phyloP scores from a whole-genome alignment of 2,888 invertebrate genomes.

The Heliconius ismenius region DNA sequence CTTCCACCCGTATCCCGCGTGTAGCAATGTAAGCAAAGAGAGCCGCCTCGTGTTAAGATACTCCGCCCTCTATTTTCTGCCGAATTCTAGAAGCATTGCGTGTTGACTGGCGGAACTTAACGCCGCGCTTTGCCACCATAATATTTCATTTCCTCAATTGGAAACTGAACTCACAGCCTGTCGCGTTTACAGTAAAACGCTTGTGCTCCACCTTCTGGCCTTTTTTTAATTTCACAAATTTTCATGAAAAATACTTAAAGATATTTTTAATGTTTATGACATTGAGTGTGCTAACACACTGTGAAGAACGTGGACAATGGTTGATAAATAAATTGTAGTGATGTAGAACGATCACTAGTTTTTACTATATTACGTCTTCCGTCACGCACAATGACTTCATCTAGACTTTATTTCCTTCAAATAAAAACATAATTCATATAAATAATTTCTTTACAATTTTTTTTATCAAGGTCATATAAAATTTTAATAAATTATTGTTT shows the following conservation, averaged over 20 bases:
- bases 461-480: neutral
- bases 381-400: constrained; percentile 45
- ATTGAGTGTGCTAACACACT: constrained; percentile 57
- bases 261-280: constrained; percentile 35
- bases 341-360: constrained; percentile 45
- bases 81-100: no score
- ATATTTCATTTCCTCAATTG: no score
- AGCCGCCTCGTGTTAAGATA: no score
- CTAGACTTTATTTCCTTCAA: constrained; percentile 44
- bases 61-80: no score
- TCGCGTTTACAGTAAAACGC: no score
- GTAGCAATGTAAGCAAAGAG: no score
- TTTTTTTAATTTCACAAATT: no score
- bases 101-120: no score
- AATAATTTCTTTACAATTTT: neutral
- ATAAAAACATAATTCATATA: constrained; percentile 9
- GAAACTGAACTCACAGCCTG: no score
- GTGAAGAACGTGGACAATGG: constrained; percentile 60
- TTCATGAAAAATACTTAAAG: neutral
- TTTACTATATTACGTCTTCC: constrained; percentile 46
- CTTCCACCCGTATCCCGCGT: no score
- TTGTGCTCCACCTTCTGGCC: no score
- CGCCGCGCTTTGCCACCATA: no score
- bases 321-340: constrained; percentile 43
- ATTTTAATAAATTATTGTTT: neutral